Evolutionary conservation across 2,113 vertebrate species (phyloP).

Genomic region (Cyanoderma ruficeps): DNA sequence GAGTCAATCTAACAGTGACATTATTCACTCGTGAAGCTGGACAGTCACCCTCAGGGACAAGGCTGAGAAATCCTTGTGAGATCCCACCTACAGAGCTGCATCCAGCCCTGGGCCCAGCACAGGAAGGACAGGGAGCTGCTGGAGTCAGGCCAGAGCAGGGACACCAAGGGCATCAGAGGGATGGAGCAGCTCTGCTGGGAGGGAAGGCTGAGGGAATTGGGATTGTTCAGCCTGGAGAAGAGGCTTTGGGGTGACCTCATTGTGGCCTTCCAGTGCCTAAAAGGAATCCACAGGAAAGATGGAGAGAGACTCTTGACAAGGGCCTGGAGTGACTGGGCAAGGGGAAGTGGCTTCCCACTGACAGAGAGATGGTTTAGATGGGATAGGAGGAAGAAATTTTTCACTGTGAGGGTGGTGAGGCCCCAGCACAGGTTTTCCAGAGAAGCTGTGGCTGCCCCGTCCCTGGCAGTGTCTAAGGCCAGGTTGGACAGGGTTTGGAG

Average conservation of each 20-base stretch:
- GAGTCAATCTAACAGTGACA: not conserved
- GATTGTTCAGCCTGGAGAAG: not conserved
- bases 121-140: not conserved
- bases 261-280: not conserved
- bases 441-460: not conserved
- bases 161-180: not conserved
- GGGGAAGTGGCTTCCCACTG: not conserved
- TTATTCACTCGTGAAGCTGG: not conserved
- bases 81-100: not conserved
- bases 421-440: fast-evolving
- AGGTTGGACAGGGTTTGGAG: fast-evolving
- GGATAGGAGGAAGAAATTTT: too few species aligned
- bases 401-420: not conserved
- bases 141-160: not conserved
- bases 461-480: not conserved
- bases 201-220: not conserved
- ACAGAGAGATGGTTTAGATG: fast-evolving
- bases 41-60: not conserved
- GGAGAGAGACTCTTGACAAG: not conserved
- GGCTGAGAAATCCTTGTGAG: not conserved
- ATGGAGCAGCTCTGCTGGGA: not conserved
- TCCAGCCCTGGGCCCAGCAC: not conserved
- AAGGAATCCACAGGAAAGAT: not conserved
- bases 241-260: not conserved
- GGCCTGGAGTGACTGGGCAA: not conserved